Evolutionary conservation across 2,888 invertebrate genomes (phyloP), one percentile per base, ranked within the genome.

Genomic region (Cabera pusaria): DNA sequence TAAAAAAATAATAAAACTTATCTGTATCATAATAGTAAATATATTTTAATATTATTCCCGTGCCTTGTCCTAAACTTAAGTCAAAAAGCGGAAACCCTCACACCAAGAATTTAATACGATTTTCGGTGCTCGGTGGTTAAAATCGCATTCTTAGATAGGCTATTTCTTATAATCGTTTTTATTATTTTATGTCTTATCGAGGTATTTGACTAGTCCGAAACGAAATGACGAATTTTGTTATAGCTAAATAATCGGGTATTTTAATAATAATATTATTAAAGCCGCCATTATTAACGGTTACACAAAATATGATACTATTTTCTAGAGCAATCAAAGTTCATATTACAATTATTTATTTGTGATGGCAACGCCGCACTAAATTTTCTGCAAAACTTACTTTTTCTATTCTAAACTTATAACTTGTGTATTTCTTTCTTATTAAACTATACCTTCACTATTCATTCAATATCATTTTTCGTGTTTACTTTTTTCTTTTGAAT

Each of bases 151-250:
- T 52, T 49, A 48, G 29, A 10, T 41, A 43, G n/a, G 29, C 41
- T 44, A 14, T 7, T 38, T 26, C 45, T 48, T 53, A 16, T 52
- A 60, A 55, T 27, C 27, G 19, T 17, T 29, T 57, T 56, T 64
- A 58, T 54, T 60, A 47, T 59, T 63, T 64, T 62, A 56, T 57
- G 64, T 61, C 53, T 60, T 59, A 55, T 66, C 48, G 40, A 64
- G 77, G 78, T 74, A 68, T 63, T 73, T 80, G 82, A 61, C 70
- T 84, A 81, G 82, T 83, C 81, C 83, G 84, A 77, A 66, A 23
- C 36, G 36, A 36, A 28, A 6, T 63, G 65, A 67, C 64, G 63
- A 63, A 64, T 64, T 57, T 56, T 63, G 46, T 35, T 25, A 57
- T 56, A n/a, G n/a, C n/a, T 27, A 1, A 23, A 5, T 43, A 47